phyloP scores from a whole-genome alignment of 1,140 invertebrate genomes.

The Tetragnatha versicolor region DNA sequence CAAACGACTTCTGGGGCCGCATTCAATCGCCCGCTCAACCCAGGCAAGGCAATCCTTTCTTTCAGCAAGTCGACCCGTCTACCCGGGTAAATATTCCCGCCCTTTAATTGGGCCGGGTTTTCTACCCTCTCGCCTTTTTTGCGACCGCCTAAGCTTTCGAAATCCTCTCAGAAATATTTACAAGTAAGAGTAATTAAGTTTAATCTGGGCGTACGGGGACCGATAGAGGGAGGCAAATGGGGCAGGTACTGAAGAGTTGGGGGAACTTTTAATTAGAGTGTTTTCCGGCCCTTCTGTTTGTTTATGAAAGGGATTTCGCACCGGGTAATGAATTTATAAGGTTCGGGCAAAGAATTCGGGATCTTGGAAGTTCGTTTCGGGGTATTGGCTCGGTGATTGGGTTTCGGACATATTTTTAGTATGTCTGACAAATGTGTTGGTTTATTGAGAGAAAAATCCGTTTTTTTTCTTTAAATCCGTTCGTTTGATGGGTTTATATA shows the following conservation, averaged over 20 bases:
- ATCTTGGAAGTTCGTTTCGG: no score
- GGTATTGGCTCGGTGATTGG: no score
- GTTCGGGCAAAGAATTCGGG: no score
- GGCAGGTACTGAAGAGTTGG: neutral
- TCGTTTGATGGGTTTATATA: no score
- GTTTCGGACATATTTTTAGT: no score
- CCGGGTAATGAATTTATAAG: constrained; percentile 9
- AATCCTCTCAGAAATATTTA: constrained; percentile 16
- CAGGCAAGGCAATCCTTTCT: neutral
- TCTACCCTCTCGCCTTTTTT: neutral
- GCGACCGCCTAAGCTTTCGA: neutral
- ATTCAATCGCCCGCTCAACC: neutral
- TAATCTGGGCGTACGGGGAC: neutral
- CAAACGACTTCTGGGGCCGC: neutral
- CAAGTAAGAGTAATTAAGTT: constrained; percentile 17
- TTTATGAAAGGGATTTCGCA: constrained; percentile 8
- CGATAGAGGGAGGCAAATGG: neutral
- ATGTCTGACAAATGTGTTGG: no score
- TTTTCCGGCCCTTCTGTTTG: neutral
- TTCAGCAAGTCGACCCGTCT: no score
- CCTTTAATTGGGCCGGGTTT: neutral
- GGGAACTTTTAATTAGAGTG: constrained; percentile 5
- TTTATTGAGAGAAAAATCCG: no score
- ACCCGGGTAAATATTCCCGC: constrained; percentile 2
- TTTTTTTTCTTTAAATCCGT: no score